Conservation (phyloP, 2,797 vertebrate genomes). For the Myotis daubentonii region DNA sequence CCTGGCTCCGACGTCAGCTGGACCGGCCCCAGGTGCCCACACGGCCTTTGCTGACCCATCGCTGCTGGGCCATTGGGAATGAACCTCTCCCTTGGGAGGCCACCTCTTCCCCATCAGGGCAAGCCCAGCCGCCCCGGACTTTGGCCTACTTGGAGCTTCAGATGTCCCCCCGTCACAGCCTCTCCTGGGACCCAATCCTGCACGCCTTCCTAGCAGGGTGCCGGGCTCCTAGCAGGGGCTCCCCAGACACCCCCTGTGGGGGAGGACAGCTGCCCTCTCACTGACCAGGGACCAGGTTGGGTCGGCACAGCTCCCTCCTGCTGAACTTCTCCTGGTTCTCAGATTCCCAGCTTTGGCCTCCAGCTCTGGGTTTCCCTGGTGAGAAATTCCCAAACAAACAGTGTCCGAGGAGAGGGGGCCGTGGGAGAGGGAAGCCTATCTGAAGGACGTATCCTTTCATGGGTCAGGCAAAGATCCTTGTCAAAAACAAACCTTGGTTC, state of each 20-base stretch:
- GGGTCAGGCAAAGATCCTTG: neutral
- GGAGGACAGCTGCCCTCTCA: neutral
- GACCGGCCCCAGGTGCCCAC: accelerated
- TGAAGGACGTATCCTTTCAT: neutral
- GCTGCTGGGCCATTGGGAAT: accelerated
- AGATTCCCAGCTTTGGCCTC: neutral
- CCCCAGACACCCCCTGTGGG: accelerated
- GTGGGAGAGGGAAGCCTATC: neutral
- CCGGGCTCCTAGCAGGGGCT: accelerated
- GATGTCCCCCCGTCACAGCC: no score
- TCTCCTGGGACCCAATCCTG: neutral
- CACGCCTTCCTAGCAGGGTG: accelerated
- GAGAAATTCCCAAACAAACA: neutral
- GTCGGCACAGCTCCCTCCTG: neutral
- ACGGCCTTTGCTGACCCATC: accelerated
- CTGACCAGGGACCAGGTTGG: neutral
- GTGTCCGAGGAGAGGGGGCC: accelerated
- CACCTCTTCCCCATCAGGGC: neutral
- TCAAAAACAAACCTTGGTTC: neutral
- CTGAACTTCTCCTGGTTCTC: neutral
- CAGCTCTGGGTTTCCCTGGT: neutral
- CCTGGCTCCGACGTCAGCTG: neutral
- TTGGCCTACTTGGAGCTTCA: neutral
- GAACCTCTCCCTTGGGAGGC: neutral
- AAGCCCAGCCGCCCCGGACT: neutral